Base-by-base conservation (phyloP, 2,888 invertebrate species). In the Masnerella sp. region DNA sequence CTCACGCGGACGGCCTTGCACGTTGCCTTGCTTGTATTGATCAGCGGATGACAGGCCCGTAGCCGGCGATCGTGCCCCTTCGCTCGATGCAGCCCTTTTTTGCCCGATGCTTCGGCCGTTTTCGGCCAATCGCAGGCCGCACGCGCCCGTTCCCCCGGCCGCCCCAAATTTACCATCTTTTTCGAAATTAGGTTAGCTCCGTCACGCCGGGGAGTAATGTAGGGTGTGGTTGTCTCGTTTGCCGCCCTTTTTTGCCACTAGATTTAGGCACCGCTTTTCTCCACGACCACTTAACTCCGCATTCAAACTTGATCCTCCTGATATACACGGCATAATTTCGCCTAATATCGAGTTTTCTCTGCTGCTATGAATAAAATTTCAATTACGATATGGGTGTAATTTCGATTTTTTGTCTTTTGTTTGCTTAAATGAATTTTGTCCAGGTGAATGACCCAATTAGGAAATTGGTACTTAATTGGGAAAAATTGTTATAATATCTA, bases 1-100 rank as follows among this genome's bases (percentile, higher is more conserved):
- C 80, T 80, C 82, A 82, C 83, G 82, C 83, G 83, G 83, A 76
- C 84, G 85, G 85, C 85, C 84, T 86, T 86, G 84, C 84, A 84
- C 83, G 83, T 84, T 83, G 83, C 82, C 82, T 84, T 84, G 83
- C 84, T 82, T 83, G 85, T 86, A 86, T 86, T 85, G 85, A 85
- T 85, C 86, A 85, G 83, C 81, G 75, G 75, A 75, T 84, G 84
- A 83, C 84, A 84, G 84, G 75, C 79, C 79, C 80, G 81, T 81
- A 80, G 77, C 70, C 68, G 79, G 72, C 80, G 79, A 79, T 79
- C 77, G 78, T 77, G 77, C 77, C 80, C 47, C 51, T 58, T 54
- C 22, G 51, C 61, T 52, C 52, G 30, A 43, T 28, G 20, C 68
- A 52, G 52, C 59, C 51, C 61, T 58, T 45, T 47, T 64, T 42